Conservation (phyloP, 2,113 vertebrate species). For the Noturus placidus region DNA sequence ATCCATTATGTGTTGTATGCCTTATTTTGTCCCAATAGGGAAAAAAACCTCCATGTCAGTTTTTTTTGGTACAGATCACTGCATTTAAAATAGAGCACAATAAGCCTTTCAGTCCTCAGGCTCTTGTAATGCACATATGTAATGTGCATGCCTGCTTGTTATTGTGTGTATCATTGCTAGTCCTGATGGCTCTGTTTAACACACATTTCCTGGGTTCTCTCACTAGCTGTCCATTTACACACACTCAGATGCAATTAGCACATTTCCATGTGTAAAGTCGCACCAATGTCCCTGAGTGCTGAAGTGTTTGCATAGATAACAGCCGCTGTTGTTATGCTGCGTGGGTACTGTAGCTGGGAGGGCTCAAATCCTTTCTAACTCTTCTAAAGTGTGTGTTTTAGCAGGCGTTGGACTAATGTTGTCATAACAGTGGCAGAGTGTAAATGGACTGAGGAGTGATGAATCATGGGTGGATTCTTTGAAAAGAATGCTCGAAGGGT, state of each 20-base stretch:
- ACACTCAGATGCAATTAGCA: constrained; percentile 42
- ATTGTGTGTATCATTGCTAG: constrained; percentile 10
- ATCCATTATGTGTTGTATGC: neutral
- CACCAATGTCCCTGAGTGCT: constrained; percentile 42
- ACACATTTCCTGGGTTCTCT: constrained; percentile 54
- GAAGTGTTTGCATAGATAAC: constrained; percentile 53
- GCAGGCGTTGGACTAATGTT: constrained; percentile 51
- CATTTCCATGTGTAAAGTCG: constrained; percentile 64
- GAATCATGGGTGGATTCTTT: neutral
- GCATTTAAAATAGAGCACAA: constrained; percentile 29
- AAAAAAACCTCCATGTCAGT: neutral
- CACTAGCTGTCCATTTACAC: constrained; percentile 57
- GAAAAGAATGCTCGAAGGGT: neutral
- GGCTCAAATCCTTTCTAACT: constrained; percentile 43
- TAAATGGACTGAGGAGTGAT: constrained; percentile 11
- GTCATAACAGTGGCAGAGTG: constrained; percentile 33
- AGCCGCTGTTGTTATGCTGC: constrained; percentile 47
- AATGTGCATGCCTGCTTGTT: constrained; percentile 30
- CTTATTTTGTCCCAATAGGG: neutral
- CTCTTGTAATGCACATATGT: constrained; percentile 45
- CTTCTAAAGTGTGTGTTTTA: constrained; percentile 47
- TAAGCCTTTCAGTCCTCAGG: neutral
- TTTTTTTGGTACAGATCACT: neutral
- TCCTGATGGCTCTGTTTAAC: constrained; percentile 40
- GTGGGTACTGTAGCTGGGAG: constrained; percentile 44